Percentiles rank a stretch among this genome's conserved stretches.
These are phyloP conservation scores for Phallusia fumigata DNA, from an alignment of 23 tunicate genomes.

Conservation along the genomic window DNA sequence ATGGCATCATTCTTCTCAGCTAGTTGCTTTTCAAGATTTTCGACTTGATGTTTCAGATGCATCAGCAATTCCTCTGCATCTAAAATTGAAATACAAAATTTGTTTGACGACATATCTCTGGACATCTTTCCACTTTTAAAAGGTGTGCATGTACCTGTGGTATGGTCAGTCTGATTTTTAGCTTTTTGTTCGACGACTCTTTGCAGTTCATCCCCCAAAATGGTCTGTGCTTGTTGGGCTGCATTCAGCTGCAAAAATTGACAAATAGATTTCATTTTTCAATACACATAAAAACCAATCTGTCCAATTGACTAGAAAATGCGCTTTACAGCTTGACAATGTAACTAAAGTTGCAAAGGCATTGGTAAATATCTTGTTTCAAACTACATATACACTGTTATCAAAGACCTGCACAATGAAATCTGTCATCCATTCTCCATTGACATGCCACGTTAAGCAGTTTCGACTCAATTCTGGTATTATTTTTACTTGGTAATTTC, in stretches of 20 bases:
- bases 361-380: not conserved
- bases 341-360: not conserved
- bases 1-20: constrained; percentile 30
- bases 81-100: not conserved
- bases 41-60: constrained; percentile 25
- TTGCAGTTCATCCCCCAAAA: constrained; percentile 58
- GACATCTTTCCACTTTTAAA: too few species aligned
- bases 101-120: too few species aligned
- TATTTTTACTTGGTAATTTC: constrained; percentile 40
- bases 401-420: constrained; percentile 51
- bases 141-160: not conserved
- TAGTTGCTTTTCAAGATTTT: constrained; percentile 50
- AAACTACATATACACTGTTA: not conserved
- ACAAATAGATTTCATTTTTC: too few species aligned
- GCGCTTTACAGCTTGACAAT: not conserved
- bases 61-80: constrained; percentile 16
- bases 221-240: constrained; percentile 74
- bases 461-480: constrained; percentile 32
- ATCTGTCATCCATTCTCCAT: constrained; percentile 57
- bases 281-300: not conserved
- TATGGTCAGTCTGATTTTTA: not conserved
- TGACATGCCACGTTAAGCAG: constrained; percentile 47
- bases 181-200: constrained; percentile 30
- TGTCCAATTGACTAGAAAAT: not conserved
- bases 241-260: constrained; percentile 63